Evolutionary conservation across 2,113 vertebrate species (phyloP), one percentile per base, ranked within the genome.

Genomic region (Cricetomys ansorgei): DNA sequence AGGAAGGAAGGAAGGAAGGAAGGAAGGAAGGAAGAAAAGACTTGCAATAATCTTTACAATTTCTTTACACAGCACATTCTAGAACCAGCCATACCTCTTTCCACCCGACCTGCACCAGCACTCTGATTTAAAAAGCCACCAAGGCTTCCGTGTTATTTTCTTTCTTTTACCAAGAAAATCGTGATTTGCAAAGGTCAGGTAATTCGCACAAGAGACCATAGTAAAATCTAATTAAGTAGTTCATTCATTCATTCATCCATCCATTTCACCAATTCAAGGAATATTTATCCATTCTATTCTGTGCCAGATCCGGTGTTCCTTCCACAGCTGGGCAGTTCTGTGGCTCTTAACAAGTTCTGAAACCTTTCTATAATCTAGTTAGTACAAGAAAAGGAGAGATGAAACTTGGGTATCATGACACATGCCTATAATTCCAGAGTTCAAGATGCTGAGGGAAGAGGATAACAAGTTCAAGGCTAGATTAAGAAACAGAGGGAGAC

Each of bases 171-270:
- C 79, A 90, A 10, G 12, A 34, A 91, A 87, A 88, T 2, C 69
- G 83, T 72, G 53, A n/a, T 43, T 83, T n/a, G 10, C 16, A 70
- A 57, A 92, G 37, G 25, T 45, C 55, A 91, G 64, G 37, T n/a
- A 40, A 48, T 69, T 69, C 84, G 16, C 59, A n/a, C n/a, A 88
- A 70, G 29, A 96, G 57, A 81, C 94, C 50, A 85, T 21, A 86
- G 12, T 43, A 73, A 88, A 93, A 57, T 10, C 6, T 27, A 75
- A 69, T 64, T 80, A 17, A 67, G 80, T 84, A 43, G 34, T n/a
- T 84, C 34, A 73, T 80, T 88, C 23, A 45, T 77, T 89, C 75
- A 55, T 72, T 16, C 21, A 77, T 45, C 48, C 53, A 89, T 84
- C 29, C 34, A 34, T 15, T 45, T 48, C 62, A 67, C 53, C 65